Evolutionary conservation across 2,888 invertebrate genomes (phyloP), one percentile per base, ranked within the genome.

Genomic region (Agriopis leucophaearia): DNA sequence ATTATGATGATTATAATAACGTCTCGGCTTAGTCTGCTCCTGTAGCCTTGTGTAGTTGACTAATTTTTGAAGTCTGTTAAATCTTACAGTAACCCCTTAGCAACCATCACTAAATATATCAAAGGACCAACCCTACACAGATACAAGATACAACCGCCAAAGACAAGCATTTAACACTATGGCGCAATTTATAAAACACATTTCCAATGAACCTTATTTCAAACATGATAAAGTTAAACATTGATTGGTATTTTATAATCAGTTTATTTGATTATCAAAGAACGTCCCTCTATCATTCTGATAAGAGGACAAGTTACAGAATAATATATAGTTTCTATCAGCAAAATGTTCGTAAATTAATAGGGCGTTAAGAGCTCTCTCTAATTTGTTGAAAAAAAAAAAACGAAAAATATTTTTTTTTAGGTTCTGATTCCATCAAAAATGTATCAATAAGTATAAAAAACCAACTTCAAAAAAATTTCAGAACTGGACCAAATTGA

Each of bases 251-350:
- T 13, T 27, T 50, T 51, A 15, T 51, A 44, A 15, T 35, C 51
- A 44, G 42, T 51, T 16, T 27, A 51, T 40, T 35, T 51, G 42
- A 44, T 60, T 35, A 64, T 44, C 64, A 48, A 47, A 13, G 56
- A 50, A 64, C 56, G 57, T 57, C 35, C 40, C 15, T 15, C 15
- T 63, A 60, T 44, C 60, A 51, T 1, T 38, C 12, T 16, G 38
- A 54, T 38, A 54, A 36, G 36, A 36, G 36, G 38, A 9, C 52
- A 38, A 15, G 15, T 38, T 12, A 13, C 38, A 16, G 52, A 15
- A 54, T 54, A 54, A 12, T 8, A 1, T 12, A 54, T 10, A 54
- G 52, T 54, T 16, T 16, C 10, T 38, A 7, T 6, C 0, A 7
- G 36, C 15, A 16, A 54, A 51, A 38, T 54, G 7, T 16, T 54